Base-by-base conservation (phyloP, 2,888 invertebrate species). In the Leucophora obtusa region DNA sequence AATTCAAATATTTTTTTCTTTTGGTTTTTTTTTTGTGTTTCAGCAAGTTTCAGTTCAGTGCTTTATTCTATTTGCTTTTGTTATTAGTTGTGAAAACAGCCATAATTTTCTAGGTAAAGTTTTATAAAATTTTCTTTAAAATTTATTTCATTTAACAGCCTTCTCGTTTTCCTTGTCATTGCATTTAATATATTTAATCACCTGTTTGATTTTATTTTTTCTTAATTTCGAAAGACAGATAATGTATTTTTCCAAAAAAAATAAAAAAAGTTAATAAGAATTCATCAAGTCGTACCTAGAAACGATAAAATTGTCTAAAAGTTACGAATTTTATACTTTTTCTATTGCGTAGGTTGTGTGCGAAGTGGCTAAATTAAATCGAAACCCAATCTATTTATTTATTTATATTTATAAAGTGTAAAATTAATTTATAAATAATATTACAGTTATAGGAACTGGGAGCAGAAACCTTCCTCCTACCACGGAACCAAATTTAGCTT, bases 1-100 rank as follows among this genome's bases (percentile, higher is more conserved):
- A 73, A 77, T 70, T 60, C 15, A 72, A 74, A 76, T 56, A 15
- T n/a, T n/a, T n/a, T n/a, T n/a, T n/a, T n/a, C n/a, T n/a, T n/a
- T 38, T 58, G 50, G 6, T 33, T 17, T 51, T 7, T 5, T 18
- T 53, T 7, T 24, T 24, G 8, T 51, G 35, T 59, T 60, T 51
- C 21, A 60, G n/a, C 28, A 28, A 59, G 35, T 70, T 60, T 24
- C 11, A 77, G 60, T 47, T 70, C 38, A 77, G 51, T 56, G 53
- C 43, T 47, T 65, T 18, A 38, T 54, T 11, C 17, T 17, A 18
- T 35, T 47, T 51, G 38, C 18, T 33, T 18, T n/a, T 28, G 8
- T 58, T 51, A 33, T 9, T 17, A 15, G 6, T 33, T 63, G 10
- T 50, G 21, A 65, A 59, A 18, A 18, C 9, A 18, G 1, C 28